A percentile compares a stretch with the other conserved stretches of the same genome.
phyloP scores from a whole-genome alignment of 2,113 vertebrate genomes.

The Asarcornis scutulata region DNA sequence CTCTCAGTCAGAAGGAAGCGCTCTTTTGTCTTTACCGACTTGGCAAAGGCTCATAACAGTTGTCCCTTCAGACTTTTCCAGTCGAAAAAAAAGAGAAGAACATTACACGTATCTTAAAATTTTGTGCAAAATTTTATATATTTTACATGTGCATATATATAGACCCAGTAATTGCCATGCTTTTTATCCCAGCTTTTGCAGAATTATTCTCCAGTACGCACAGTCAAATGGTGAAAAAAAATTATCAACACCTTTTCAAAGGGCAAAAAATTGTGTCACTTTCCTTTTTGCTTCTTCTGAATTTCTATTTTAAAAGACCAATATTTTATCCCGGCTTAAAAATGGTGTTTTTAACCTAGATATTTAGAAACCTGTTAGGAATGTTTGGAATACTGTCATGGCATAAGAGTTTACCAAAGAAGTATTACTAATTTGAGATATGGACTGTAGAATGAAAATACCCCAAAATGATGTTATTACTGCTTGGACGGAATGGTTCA shows the following conservation, averaged over 20 bases:
- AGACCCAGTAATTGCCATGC: not conserved
- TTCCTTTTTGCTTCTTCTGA: slow-evolving; percentile 22
- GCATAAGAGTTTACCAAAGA: not conserved
- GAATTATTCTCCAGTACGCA: slow-evolving; percentile 2
- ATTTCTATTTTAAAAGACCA: not conserved
- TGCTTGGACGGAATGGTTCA: not conserved
- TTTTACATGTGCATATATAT: not conserved
- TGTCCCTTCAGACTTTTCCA: not conserved
- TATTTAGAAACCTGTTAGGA: not conserved
- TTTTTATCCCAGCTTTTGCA: slow-evolving; percentile 20
- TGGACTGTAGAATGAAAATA: not conserved
- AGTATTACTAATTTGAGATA: not conserved
- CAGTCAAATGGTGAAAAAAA: slow-evolving; percentile 32
- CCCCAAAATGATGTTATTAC: not conserved
- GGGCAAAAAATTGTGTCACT: not conserved
- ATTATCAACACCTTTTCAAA: slow-evolving; percentile 1
- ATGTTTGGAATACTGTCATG: fast-evolving
- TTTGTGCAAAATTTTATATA: not conserved
- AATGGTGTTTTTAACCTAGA: not conserved
- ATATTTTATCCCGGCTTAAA: not conserved
- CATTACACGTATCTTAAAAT: slow-evolving; percentile 38
- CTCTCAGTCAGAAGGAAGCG: not conserved
- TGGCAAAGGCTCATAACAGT: not conserved
- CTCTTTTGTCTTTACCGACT: not conserved
- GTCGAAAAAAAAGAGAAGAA: slow-evolving; percentile 11